Evolutionary conservation across 2,113 vertebrate genomes (phyloP).

Genomic region (Eolophus roseicapilla): DNA sequence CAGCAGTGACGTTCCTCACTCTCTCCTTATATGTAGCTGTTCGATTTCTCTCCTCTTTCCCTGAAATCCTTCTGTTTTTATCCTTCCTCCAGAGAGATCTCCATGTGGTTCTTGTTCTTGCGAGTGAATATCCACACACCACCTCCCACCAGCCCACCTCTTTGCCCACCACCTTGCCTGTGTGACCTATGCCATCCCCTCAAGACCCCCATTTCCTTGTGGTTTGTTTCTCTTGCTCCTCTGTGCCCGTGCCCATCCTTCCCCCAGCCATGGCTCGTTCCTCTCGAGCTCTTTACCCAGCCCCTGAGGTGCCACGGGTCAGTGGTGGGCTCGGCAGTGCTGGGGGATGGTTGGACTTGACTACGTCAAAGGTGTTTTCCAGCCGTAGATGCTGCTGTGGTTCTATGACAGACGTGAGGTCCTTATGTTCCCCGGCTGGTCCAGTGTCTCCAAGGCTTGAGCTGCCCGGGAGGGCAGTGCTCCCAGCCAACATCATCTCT

Average conservation of each 20-base stretch:
- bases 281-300: neutral
- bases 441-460: no score
- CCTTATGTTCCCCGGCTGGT: no score
- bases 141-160: neutral
- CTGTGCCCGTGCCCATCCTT: rapidly evolving
- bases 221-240: neutral
- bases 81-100: neutral
- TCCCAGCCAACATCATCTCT: constrained; percentile 17
- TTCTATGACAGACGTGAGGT: no score
- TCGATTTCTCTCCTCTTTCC: neutral
- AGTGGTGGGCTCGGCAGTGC: no score
- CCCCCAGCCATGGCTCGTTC: neutral
- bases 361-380: no score
- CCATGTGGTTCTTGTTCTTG: neutral
- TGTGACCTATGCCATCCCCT: neutral
- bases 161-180: neutral
- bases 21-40: neutral
- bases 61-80: neutral
- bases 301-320: neutral
- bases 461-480: neutral
- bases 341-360: no score
- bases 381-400: no score
- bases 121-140: neutral
- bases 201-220: neutral
- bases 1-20: rapidly evolving